Evolutionary conservation across 1,140 invertebrate species (phyloP), one percentile per base, ranked within the genome.

Genomic region (Cardiocondyla obscurior): DNA sequence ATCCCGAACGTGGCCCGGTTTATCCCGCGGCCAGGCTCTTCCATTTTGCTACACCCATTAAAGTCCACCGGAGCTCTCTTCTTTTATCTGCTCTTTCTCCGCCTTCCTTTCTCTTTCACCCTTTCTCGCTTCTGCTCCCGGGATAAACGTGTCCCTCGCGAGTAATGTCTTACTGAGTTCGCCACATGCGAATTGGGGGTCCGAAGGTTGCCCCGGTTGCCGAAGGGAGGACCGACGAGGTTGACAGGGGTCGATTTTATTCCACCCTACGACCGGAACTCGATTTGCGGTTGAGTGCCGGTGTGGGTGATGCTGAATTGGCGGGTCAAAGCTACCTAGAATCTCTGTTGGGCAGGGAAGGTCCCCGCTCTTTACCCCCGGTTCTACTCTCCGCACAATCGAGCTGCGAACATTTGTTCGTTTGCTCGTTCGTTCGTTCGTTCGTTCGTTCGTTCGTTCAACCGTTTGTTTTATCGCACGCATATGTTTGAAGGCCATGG

Each of bases 231-330:
- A 14, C 65, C 10, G 67, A n/a, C 19, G 85, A 30, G 3, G 65
- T 60, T 33, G 65, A 51, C 57, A n/a, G 76, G 62, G 81, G 85
- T 89, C 85, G 88, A 92, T 92, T 93, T 92, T 92, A 92, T 92
- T 92, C 90, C 81, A 89, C 83, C 89, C 85, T 85, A 84, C 74
- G 81, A 88, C 88, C 84, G 87, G 90, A 91, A 92, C 90, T 92
- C 92, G 89, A 92, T 92, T 92, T 92, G 91, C 88, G 90, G 90
- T 90, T 65, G 90, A 92, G 89, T 92, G 90, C 85, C 88, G 87
- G 91, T 90, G 91, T 90, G 89, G 90, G 81, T 83, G 82, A 91
- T 91, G 92, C 91, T 92, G 91, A 92, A 93, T 93, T 93, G 91
- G 92, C 91, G 88, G 81, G 87, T 89, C 85, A 85, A 88, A 88